Base-by-base conservation (phyloP, 2,113 vertebrate species). In the Sceloporus undulatus region DNA sequence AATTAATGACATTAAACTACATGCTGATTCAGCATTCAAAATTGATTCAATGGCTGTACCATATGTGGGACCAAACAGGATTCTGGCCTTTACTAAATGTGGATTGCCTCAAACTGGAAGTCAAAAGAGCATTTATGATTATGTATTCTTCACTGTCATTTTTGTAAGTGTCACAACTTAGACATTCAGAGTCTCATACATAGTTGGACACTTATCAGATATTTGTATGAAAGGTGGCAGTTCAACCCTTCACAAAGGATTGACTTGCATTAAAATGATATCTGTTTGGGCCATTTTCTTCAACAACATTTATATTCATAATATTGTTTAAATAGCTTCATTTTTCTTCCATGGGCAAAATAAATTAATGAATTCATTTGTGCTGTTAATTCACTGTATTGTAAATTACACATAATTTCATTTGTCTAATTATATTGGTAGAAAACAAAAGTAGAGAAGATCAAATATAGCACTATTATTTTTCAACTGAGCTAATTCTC, bases 81-180 rank as follows among this genome's bases (percentile, higher is more conserved):
- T 62, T 18, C 59, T 62, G 56, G 59, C 59, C 16, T 4, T 62
- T 62, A 62, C 16, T 62, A 62, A 62, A 62, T 85, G 91, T 93
- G 71, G 76, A 77, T 29, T 87, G 88, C 87, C 87, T 94, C 84
- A 52, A 23, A 4, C 79, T 87, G 80, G n/a, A 91, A 92, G 59
- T 82, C 29, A 90, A 92, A 77, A 42, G 75, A 42, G n/a, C 80
- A 65, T 91, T 66, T 87, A 89, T 89, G 79, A 75, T 90, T 86
- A 87, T 85, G 52, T n/a, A 81, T 92, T 92, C 77, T 88, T 77
- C 90, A 94, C 86, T 34, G 19, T 10, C 0, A 19, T 73, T 85
- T 27, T 4, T 56, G 42, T 85, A 86, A 93, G 85, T 56, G 85
- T 77, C 88, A 89, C 90, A 78, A 34, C 80, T 90, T 75, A 83